Base-by-base conservation (phyloP, 2,113 vertebrate species). In the Cyphomyrus discorhynchus region DNA sequence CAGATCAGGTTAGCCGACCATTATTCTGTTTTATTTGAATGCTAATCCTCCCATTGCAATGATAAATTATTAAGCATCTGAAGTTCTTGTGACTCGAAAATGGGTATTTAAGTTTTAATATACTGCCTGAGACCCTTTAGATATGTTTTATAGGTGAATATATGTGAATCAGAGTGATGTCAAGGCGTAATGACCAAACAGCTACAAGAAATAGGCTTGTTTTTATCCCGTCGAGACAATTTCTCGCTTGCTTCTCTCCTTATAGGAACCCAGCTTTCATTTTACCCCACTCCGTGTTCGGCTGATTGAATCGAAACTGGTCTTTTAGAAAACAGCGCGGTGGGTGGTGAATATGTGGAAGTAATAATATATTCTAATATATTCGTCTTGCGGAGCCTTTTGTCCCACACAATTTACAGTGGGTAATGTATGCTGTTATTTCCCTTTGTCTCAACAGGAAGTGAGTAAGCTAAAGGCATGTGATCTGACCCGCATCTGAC, bases 81-180 rank as follows among this genome's bases (percentile, higher is more conserved):
- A 35, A 58, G 53, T 53, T 62, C 56, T n/a, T n/a, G n/a, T 66
- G 52, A 11, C 56, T 88, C 11, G 19, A 88, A 66, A 88, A 66
- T 88, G 11, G 39, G 19, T 66, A 35, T 88, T 62, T 58, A 88
- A 66, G 49, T 39, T 88, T 66, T 88, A 88, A 46, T 50, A 88
- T 42, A 19, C 4, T 42, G 19, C 19, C 35, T 6, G 49, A 66
- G 21, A 10, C 6, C 35, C 87, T 88, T 66, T 45, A 5, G 39
- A 35, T n/a, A 21, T 9, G 6, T 88, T 88, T 45, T 62, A 47
- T 35, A 46, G 35, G 35, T 6, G 31, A 19, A 66, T 42, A 10
- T 42, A 45, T 80, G 10, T 74, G 52, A 10, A 88, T 46, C 31
- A 10, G 62, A 80, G 88, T 52, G 70, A n/a, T 80, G 66, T 74